Evolutionary conservation across 2,113 vertebrate species (phyloP).

Genomic region (Clinocottus analis): DNA sequence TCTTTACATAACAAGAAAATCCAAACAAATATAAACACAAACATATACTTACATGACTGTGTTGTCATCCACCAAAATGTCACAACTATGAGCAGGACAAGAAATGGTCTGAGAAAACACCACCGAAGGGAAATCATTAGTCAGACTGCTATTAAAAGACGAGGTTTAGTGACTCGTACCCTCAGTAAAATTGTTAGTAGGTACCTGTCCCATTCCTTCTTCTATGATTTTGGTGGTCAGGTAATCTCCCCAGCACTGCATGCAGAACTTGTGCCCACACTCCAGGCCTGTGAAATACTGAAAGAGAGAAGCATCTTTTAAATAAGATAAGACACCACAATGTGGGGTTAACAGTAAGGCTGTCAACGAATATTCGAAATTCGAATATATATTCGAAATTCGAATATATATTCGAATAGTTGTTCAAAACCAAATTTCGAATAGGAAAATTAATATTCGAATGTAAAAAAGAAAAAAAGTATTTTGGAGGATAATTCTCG

Average conservation of each 20-base stretch:
- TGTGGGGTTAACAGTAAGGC: too few species aligned
- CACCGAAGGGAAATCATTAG: conserved; percentile 34
- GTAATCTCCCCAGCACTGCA: conserved; percentile 99
- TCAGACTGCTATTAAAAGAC: background rate
- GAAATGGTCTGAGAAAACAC: conserved; percentile 92
- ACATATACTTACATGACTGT: conserved; percentile 97
- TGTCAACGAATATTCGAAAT: too few species aligned
- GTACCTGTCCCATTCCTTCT: conserved; percentile 99
- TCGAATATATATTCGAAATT: too few species aligned
- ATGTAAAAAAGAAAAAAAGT: too few species aligned
- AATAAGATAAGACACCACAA: background rate
- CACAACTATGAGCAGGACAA: conserved; percentile 99
- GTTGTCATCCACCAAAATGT: conserved; percentile 99
- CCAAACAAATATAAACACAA: conserved; percentile 9
- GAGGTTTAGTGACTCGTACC: background rate
- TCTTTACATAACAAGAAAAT: background rate
- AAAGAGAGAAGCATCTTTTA: conserved; percentile 48
- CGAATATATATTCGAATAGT: too few species aligned
- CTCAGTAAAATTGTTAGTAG: background rate
- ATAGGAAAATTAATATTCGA: too few species aligned
- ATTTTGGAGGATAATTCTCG: too few species aligned
- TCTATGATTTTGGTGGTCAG: conserved; percentile 99
- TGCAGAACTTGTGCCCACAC: conserved; percentile 99
- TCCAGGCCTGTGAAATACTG: conserved; percentile 99
- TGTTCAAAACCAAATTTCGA: too few species aligned